Evolutionary conservation across 2,113 vertebrate genomes (phyloP).

Genomic region (Phalacrocorax aristotelis): DNA sequence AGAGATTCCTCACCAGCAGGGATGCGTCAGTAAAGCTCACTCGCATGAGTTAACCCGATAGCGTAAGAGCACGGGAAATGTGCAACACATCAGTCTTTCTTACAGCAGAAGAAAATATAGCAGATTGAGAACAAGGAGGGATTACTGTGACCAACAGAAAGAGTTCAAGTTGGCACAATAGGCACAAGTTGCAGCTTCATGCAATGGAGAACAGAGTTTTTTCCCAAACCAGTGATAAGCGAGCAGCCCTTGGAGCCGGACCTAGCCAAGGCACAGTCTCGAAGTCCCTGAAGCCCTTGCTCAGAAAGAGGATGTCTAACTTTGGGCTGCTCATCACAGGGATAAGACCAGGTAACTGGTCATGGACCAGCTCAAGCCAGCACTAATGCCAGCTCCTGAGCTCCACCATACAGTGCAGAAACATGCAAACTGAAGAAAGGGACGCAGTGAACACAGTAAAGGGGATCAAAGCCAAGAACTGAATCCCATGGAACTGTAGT

Average conservation of each 20-base stretch:
- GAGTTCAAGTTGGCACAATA: not conserved
- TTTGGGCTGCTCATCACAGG: not conserved
- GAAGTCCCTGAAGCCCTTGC: not conserved
- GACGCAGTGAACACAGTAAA: not conserved
- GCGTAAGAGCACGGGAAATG: rapidly evolving
- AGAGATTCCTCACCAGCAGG: not conserved
- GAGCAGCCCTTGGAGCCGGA: not conserved
- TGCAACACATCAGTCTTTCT: not conserved
- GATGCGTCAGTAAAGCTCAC: not conserved
- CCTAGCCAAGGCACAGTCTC: not conserved
- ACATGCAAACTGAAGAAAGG: not conserved
- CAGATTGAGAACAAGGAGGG: not conserved
- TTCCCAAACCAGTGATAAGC: not conserved
- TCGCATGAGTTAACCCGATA: not conserved
- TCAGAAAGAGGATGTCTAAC: not conserved
- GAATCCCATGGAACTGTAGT: not conserved
- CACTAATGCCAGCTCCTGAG: not conserved
- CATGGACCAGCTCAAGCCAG: not conserved
- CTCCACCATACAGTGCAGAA: not conserved
- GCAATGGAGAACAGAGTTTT: not conserved
- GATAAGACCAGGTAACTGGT: not conserved
- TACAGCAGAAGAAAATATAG: not conserved
- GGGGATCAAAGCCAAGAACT: not conserved
- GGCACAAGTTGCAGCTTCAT: not conserved
- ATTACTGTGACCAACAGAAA: not conserved